Evolutionary conservation across 2,113 vertebrate genomes (phyloP), one percentile per base, ranked within the genome.

Genomic region (Percina caprodes): DNA sequence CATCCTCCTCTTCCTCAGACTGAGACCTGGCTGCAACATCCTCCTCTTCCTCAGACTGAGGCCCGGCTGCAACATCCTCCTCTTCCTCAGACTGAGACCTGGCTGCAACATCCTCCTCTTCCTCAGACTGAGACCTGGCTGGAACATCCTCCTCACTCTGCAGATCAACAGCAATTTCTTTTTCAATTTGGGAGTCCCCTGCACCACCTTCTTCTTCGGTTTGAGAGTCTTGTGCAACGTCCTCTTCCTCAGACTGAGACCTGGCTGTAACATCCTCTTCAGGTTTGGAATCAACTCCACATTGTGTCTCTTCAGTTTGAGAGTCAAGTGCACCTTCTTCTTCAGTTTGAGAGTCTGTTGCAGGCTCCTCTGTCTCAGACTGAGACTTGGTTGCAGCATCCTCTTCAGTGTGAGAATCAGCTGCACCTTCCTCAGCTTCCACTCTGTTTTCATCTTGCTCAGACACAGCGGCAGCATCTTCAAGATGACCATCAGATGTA

Each of bases 51-150:
- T 9, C 35, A 24, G 65, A 33, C 39, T 82, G 60, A n/a, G 51
- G 19, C 33, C 18, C 2, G 35, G 35, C 35, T 39, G 35, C 35
- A 19, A 49, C 5, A 11, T 67, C 71, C 62, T 82, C 49, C 0
- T 82, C 59, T 79, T 66, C 65, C 51, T 85, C 70, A 48, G 73
- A 67, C 8, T 66, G 74, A n/a, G 59, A 78, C 6, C 23, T 21
- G 7, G 9, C 46, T 1, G 23, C 48, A 48, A 46, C 46, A 14
- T 18, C 39, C 16, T 30, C 80, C n/a, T 75, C 49, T 6, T 73
- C 69, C 21, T 60, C 78, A 39, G 26, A 4, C 6, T 33, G 60
- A n/a, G 60, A 62, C 10, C 68, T 52, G 26, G 30, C 66, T 55
- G 49, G 33, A 30, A 12, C 63, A 11, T 39, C 63, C 4, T 51